Percentiles rank a stretch among this genome's conserved stretches.
These are phyloP conservation scores for Leontopithecus rosalia DNA, from an alignment of 2,797 vertebrate genomes.

Conservation along the genomic window DNA sequence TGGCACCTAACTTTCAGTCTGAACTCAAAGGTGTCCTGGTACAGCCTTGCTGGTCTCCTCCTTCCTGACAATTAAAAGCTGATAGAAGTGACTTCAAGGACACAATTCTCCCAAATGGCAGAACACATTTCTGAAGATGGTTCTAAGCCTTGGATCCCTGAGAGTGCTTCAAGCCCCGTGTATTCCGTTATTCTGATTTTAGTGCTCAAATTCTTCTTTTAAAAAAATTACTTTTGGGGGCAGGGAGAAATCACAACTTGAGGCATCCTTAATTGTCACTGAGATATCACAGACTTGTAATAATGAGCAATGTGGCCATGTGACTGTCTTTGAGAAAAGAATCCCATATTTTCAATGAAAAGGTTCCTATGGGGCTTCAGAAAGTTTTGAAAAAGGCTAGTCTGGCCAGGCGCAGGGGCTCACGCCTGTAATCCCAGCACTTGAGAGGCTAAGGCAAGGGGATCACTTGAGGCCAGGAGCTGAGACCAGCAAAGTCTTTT, in stretches of 20 bases:
- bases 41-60: neutral
- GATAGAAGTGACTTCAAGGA: constrained; percentile 28
- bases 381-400: constrained; percentile 35
- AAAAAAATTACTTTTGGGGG: neutral
- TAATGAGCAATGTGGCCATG: neutral
- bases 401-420: neutral
- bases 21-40: neutral
- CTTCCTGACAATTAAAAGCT: constrained; percentile 17
- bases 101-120: neutral
- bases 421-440: too few species aligned
- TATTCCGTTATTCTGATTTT: neutral
- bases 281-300: neutral
- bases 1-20: constrained; percentile 24
- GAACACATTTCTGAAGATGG: constrained; percentile 16
- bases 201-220: neutral
- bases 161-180: neutral
- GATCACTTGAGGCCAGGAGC: too few species aligned
- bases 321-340: constrained; percentile 15
- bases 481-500: neutral
- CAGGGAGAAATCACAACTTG: neutral
- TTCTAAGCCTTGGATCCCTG: neutral
- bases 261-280: neutral
- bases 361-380: neutral
- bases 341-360: neutral
- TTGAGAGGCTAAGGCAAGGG: too few species aligned